Evolutionary conservation across 2,113 vertebrate species (phyloP), one percentile per base, ranked within the genome.

Genomic region (Calypte anna): DNA sequence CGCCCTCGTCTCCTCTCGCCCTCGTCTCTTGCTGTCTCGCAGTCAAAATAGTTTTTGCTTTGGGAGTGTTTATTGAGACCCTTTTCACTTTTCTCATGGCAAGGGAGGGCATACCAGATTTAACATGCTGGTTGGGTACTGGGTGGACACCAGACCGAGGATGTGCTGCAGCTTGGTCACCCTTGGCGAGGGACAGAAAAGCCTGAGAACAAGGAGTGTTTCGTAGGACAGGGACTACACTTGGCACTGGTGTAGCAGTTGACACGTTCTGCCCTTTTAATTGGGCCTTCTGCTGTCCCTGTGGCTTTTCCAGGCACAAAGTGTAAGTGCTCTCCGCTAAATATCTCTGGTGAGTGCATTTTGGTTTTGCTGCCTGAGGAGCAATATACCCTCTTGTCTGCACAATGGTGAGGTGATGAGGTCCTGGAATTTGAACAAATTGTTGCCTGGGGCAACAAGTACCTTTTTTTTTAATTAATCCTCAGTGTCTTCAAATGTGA

Each of bases 211-310:
- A 79, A 73, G 62, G 57, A 78, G 7, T 67, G n/a, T 90, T 62
- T 81, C 40, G 55, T 85, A 53, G 83, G 31, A 81, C 9, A 33
- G 44, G 50, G 50, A 30, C 63, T 77, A 28, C 33, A 33, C 30
- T 20, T 14, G 17, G n/a, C 48, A 38, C 44, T 0, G 3, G 15
- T 4, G 33, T 23, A 66, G 28, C 51, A 20, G 6, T 12, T 82
- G 72, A 16, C 18, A 53, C 3, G 68, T 90, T 61, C 36, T 25
- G 44, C n/a, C 38, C 79, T 85, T 95, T 80, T 38, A 64, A 38
- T 38, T 38, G 28, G 0, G 0, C 18, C 36, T 88, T 77, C 43
- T 86, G n/a, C 51, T 36, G 6, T 61, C 17, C 19, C 50, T 0
- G 1, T 46, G 53, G 53, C 48, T 79, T 74, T 79, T 82, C n/a